A percentile compares a stretch with the other conserved stretches of the same genome.
Evolutionary conservation across 2,797 vertebrate genomes (phyloP).

Genomic region (Nannoperca australis): DNA sequence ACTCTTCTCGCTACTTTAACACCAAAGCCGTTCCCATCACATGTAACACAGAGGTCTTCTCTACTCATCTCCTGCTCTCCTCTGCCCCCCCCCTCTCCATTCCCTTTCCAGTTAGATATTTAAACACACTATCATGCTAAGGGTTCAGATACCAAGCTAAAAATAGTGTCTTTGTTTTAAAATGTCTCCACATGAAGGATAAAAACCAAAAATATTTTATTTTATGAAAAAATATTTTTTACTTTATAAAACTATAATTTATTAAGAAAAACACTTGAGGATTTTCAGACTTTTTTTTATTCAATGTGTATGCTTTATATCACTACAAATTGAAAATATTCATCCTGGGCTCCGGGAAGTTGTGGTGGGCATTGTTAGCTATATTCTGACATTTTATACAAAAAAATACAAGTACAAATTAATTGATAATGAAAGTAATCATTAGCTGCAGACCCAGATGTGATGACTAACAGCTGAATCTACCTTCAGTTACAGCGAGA

Average conservation of each 20-base stretch:
- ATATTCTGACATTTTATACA: too few relatives aligned
- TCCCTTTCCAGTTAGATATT: background rate
- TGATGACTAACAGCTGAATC: too few relatives aligned
- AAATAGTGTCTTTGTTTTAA: background rate
- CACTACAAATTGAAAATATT: background rate
- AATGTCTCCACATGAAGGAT: background rate
- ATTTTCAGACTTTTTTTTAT: background rate
- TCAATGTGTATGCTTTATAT: background rate
- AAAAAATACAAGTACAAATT: background rate
- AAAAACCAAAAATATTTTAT: background rate
- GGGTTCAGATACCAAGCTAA: background rate
- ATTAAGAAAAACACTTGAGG: too few relatives aligned
- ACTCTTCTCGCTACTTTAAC: conserved; percentile 25
- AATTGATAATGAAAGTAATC: background rate
- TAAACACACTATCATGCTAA: background rate
- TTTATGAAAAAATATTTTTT: too few relatives aligned
- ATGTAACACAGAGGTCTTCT: conserved; percentile 2
- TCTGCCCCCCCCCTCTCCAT: background rate
- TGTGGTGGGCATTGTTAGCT: too few relatives aligned
- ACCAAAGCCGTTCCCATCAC: conserved; percentile 21
- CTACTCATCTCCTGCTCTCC: background rate
- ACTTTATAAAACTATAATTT: too few relatives aligned
- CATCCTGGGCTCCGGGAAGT: background rate
- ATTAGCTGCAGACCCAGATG: background rate
- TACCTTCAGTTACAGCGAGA: background rate